Conservation (phyloP, 53 echinoderm and acorn worm species). For the Arbacia lixula region DNA sequence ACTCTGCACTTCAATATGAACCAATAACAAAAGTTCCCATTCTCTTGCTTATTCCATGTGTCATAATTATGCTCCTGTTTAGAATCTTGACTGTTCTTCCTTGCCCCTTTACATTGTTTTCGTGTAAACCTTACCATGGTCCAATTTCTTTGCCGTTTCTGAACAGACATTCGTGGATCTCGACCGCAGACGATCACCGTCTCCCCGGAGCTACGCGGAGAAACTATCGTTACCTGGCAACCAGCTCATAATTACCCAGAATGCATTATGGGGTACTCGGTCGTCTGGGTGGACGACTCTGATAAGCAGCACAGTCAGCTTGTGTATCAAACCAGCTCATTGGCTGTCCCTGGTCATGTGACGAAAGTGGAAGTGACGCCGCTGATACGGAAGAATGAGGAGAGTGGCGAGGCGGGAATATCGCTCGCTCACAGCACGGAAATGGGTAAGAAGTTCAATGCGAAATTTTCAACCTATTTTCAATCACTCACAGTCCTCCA, state of each 20-base stretch:
- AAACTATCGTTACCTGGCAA: constrained; percentile 43
- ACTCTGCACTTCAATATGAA: too few species aligned
- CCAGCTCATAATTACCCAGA: constrained; percentile 38
- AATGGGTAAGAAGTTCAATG: neutral
- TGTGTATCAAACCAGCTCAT: neutral
- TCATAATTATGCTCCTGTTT: too few species aligned
- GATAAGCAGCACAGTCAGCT: neutral
- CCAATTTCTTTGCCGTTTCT: too few species aligned
- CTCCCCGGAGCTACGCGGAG: neutral
- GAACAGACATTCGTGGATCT: constrained; percentile 31
- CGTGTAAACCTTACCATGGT: too few species aligned
- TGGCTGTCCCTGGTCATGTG: constrained; percentile 45
- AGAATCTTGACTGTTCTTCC: too few species aligned
- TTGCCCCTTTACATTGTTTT: too few species aligned
- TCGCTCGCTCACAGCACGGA: neutral
- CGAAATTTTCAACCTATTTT: too few species aligned
- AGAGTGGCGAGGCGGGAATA: neutral
- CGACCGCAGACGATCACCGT: constrained; percentile 2
- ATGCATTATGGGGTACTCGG: constrained; percentile 55
- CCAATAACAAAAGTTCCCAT: too few species aligned
- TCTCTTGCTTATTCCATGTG: too few species aligned
- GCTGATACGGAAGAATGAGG: neutral
- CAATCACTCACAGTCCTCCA: too few species aligned
- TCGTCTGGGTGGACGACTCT: constrained; percentile 27
- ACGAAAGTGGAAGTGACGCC: constrained; percentile 3